Conservation (phyloP, 2,113 vertebrate genomes). For the Halcyon senegalensis region DNA sequence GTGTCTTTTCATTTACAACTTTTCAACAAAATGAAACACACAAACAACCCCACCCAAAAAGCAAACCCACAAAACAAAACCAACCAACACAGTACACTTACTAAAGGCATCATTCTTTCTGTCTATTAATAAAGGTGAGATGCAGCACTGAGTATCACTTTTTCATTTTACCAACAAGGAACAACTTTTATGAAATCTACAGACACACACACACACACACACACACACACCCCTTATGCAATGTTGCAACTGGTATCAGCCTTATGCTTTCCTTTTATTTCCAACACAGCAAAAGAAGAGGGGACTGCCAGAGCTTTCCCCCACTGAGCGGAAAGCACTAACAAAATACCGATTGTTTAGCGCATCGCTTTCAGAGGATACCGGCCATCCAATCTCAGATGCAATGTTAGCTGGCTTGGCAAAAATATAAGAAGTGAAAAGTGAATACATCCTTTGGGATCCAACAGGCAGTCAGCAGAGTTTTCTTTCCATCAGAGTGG, state of each 20-base stretch:
- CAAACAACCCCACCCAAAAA: not conserved
- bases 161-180: not conserved
- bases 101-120: not conserved
- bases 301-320: not conserved
- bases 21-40: not conserved
- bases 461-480: not conserved
- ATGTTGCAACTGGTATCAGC: not conserved
- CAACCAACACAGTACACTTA: not conserved
- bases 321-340: not conserved
- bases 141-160: not conserved
- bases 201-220: not conserved
- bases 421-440: not conserved
- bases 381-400: not conserved
- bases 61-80: not conserved
- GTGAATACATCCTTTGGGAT: not conserved
- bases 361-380: constrained; percentile 10
- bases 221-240: not conserved
- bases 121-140: not conserved
- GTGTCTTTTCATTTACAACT: not conserved
- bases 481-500: not conserved
- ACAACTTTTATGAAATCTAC: not conserved
- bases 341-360: constrained; percentile 6
- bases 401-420: not conserved
- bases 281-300: not conserved
- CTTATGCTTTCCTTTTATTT: not conserved